Conservation (phyloP, 2,888 invertebrate genomes). For the Acanthacorydalis orientalis region DNA sequence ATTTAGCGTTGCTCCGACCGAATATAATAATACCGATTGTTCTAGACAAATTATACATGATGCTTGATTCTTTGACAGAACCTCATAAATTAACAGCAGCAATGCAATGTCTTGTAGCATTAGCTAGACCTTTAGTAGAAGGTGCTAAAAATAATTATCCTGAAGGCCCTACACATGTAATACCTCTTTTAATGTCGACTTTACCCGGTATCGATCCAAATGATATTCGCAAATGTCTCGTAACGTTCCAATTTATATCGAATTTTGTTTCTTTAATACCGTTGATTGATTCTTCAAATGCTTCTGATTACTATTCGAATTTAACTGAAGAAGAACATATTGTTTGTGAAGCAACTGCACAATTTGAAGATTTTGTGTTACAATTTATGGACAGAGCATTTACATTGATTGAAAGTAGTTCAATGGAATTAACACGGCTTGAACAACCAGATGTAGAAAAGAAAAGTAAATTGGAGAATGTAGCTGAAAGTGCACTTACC, state of each 20-base stretch:
- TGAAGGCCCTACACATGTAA: conserved; percentile 64
- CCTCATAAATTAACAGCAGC: conserved; percentile 67
- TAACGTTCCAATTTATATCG: conserved; percentile 64
- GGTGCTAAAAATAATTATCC: conserved; percentile 39
- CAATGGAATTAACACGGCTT: conserved; percentile 46
- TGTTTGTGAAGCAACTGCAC: conserved; percentile 65
- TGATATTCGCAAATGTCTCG: conserved; percentile 58
- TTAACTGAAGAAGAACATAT: conserved; percentile 61
- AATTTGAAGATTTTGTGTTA: conserved; percentile 76
- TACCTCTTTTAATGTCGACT: conserved; percentile 62
- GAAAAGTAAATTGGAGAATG: conserved; percentile 51
- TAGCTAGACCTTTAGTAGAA: conserved; percentile 36
- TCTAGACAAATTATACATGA: conserved; percentile 61
- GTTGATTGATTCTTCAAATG: conserved; percentile 69
- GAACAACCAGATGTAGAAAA: conserved; percentile 40
- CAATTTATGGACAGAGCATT: conserved; percentile 69
- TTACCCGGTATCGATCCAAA: conserved; percentile 85
- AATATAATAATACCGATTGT: conserved; percentile 68
- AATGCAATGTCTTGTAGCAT: conserved; percentile 50
- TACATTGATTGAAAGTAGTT: conserved; percentile 50
- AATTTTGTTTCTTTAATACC: conserved; percentile 65
- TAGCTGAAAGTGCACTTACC: conserved; percentile 52
- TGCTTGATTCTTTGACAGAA: conserved; percentile 73
- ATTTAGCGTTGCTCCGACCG: conserved; percentile 64
- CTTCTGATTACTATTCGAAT: conserved; percentile 44